phyloP scores from a whole-genome alignment of 2,888 invertebrate species.

The Amblyjoppa fuscipennis region DNA sequence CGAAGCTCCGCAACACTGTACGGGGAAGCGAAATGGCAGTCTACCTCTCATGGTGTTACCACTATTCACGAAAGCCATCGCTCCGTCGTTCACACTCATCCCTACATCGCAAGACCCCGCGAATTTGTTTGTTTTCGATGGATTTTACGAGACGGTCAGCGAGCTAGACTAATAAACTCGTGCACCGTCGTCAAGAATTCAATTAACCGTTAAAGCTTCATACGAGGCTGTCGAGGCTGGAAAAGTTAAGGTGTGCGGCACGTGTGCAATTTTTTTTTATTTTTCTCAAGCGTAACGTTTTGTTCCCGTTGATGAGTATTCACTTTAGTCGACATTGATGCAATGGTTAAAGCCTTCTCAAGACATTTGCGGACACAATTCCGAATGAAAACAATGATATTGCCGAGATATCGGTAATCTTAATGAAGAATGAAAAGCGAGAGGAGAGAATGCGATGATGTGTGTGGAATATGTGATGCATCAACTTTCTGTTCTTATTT shows the following conservation, averaged over 20 bases:
- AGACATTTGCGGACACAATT: too few species aligned
- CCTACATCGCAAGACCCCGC: conserved; percentile 12
- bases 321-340: too few species aligned
- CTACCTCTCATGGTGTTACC: conserved; percentile 8
- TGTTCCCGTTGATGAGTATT: too few species aligned
- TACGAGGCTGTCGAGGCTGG: conserved; percentile 24
- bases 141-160: conserved; percentile 14
- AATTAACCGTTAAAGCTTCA: conserved; percentile 30
- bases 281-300: too few species aligned
- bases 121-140: conserved; percentile 43
- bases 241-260: neutral
- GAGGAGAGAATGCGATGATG: too few species aligned
- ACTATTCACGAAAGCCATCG: neutral
- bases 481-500: too few species aligned
- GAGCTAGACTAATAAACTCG: conserved; percentile 27
- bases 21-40: conserved; percentile 25
- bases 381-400: too few species aligned
- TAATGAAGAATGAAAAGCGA: too few species aligned
- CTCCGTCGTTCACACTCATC: neutral
- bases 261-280: too few species aligned
- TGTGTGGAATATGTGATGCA: too few species aligned
- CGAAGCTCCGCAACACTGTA: conserved; percentile 36
- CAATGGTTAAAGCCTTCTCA: too few species aligned
- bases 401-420: too few species aligned
- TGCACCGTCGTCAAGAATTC: conserved; percentile 13